These are phyloP conservation scores for Parazoanthus swiftii DNA, from an alignment of 92 coral and sea anemone species.

Conservation along the genomic window DNA sequence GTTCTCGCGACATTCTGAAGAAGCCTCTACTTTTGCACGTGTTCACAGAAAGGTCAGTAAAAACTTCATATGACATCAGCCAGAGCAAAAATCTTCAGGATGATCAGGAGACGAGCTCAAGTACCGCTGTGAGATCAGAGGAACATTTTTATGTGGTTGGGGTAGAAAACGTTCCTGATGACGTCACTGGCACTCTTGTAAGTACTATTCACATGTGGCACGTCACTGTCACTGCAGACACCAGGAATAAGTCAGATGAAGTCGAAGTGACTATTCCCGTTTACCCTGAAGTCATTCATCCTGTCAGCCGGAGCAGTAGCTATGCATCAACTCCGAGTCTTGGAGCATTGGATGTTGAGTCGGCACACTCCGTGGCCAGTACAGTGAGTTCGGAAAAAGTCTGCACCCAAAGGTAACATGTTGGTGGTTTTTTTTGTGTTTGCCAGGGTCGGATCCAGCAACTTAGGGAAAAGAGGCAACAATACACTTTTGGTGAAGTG, in stretches of 20 bases:
- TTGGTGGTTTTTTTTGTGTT: neutral
- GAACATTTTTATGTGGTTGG: slow-evolving; percentile 81
- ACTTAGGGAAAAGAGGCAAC: neutral
- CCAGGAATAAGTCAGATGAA: slow-evolving; percentile 49
- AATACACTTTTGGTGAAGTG: too few relatives aligned
- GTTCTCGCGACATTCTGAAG: slow-evolving; percentile 76
- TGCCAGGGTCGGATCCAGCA: neutral
- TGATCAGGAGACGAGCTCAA: slow-evolving; percentile 42
- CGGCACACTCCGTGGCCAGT: slow-evolving; percentile 69
- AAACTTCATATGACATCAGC: slow-evolving; percentile 53
- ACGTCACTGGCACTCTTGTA: slow-evolving; percentile 21
- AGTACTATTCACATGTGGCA: slow-evolving; percentile 88
- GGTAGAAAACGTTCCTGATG: slow-evolving; percentile 62
- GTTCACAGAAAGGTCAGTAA: slow-evolving; percentile 78
- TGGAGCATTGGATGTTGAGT: slow-evolving; percentile 69
- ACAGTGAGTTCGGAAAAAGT: slow-evolving; percentile 71
- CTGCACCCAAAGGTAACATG: slow-evolving; percentile 53
- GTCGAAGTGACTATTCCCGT: slow-evolving; percentile 51
- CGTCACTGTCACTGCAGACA: slow-evolving; percentile 82
- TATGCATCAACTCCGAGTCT: slow-evolving; percentile 70
- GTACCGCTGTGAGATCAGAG: slow-evolving; percentile 53
- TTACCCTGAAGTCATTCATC: slow-evolving; percentile 71
- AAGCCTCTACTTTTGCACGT: slow-evolving; percentile 86
- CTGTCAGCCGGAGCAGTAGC: slow-evolving; percentile 69
- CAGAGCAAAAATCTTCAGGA: slow-evolving; percentile 44